These are phyloP conservation scores for Bugulina stolonifera DNA, from an alignment of 2,888 invertebrate species.

Conservation along the genomic window DNA sequence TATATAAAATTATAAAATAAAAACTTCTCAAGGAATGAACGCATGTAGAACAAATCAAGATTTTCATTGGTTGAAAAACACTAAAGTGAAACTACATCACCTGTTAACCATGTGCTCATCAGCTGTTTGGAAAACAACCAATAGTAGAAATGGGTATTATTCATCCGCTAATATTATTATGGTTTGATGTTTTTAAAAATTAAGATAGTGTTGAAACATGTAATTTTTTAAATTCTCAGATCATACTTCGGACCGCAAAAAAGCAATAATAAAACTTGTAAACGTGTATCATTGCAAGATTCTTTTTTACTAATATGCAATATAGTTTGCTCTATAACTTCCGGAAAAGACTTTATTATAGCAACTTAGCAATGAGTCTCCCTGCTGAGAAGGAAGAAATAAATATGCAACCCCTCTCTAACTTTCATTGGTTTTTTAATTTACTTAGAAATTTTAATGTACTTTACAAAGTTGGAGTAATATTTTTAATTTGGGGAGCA, in stretches of 20 bases:
- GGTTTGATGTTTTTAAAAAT: too few species aligned
- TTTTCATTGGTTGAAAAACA: too few species aligned
- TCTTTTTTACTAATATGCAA: too few species aligned
- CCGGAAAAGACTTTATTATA: too few species aligned
- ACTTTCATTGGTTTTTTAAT: neutral
- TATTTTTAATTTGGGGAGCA: slow-evolving; percentile 20
- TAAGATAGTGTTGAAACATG: too few species aligned
- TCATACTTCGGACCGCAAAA: too few species aligned
- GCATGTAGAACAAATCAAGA: too few species aligned
- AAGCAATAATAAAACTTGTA: too few species aligned
- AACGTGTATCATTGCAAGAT: too few species aligned
- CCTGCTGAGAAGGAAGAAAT: neutral
- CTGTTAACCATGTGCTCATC: slow-evolving; percentile 11
- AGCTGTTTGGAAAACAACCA: slow-evolving; percentile 7
- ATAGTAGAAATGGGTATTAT: neutral
- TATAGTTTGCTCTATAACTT: too few species aligned
- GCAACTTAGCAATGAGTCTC: neutral
- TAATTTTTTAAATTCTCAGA: too few species aligned
- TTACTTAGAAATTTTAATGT: slow-evolving; percentile 3
- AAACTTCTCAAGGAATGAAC: too few species aligned
- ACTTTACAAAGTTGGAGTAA: slow-evolving; percentile 23
- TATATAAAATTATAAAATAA: neutral
- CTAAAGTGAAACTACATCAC: neutral
- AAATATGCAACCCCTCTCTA: neutral
- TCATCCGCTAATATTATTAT: neutral